Base-by-base conservation (phyloP, 2,888 invertebrate genomes). In the Nasonia oneida region DNA sequence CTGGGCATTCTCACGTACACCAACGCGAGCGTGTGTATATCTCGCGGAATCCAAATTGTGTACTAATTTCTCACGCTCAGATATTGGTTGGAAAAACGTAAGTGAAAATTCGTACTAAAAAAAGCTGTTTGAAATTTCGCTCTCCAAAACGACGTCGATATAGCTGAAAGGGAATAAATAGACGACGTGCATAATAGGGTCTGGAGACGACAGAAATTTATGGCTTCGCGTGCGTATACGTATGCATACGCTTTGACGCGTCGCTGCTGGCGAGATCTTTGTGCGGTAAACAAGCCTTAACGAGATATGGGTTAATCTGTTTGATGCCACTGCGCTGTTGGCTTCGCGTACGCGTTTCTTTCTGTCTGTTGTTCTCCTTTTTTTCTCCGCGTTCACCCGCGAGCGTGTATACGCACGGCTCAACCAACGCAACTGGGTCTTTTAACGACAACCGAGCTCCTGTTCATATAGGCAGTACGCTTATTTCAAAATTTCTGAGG, bases 251-350 rank as follows among this genome's bases (percentile, higher is more conserved):
- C 75, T 70, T 67, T 53, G 39, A 76, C 53, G 71, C 73, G 37
- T 53, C 42, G 14, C 37, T 37, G 14, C 37, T 37, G 64, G 33
- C 8, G 76, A 12, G 29, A 18, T 53, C 33, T 12, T 42, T 39
- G 37, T 12, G 76, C 39, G n/a, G 78, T 73, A 18, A 73, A 77
- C 88, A 89, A 88, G 87, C 82, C 89, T 90, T 91, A 91, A 91
- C 89, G 87, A 85, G 90, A 91, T 91, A 91, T 89, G 89, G 89
- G 89, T 88, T 90, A 91, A 91, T 90, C 90, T 88, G 83, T 77
- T 73, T 50, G 64, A 77, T 73, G 77, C 70, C 61, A 61, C 47
- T n/a, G 39, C 74, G 80, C 75, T 84, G n/a, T n/a, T 1, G 57
- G 14, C 57, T n/a, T 3, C 39, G 33, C 5, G 3, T 15, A 33